Evolutionary conservation across 2,797 vertebrate species (phyloP).

Genomic region (Eulemur albifrons): DNA sequence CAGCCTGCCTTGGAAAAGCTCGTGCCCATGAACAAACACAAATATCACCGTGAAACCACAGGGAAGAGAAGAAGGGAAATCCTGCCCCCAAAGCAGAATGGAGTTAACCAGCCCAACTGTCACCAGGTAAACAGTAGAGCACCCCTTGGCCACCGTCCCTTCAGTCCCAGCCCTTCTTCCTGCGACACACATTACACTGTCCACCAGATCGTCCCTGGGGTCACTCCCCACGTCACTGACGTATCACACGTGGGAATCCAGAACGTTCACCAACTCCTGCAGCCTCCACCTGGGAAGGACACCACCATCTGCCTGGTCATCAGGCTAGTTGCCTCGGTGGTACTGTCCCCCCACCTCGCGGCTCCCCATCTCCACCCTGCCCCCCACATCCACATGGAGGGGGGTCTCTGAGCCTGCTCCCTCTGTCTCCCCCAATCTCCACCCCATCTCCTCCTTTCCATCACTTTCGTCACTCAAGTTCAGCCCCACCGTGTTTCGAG

Average conservation of each 20-base stretch:
- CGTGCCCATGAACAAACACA: fast-evolving
- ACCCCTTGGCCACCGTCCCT: neutral
- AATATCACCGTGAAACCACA: fast-evolving
- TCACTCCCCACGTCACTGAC: neutral
- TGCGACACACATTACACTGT: fast-evolving
- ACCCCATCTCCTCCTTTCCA: fast-evolving
- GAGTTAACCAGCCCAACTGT: fast-evolving
- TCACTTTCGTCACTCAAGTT: neutral
- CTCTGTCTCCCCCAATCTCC: fast-evolving
- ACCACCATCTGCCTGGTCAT: neutral
- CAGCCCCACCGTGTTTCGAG: neutral
- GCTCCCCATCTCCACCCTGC: fast-evolving
- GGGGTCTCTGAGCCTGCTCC: neutral
- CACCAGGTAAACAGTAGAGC: fast-evolving
- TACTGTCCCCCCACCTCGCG: fast-evolving
- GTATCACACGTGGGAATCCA: neutral
- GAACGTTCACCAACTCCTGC: neutral
- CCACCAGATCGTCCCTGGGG: neutral
- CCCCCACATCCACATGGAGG: fast-evolving
- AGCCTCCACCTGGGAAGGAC: neutral
- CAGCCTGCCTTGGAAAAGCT: neutral
- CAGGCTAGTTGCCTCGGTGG: fast-evolving
- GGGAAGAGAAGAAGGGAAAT: neutral
- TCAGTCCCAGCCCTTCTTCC: neutral
- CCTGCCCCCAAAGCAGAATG: fast-evolving